Percentiles rank a stretch among this genome's conserved stretches.
Conservation (phyloP, 2,797 vertebrate genomes). For the Eulemur albifrons region DNA sequence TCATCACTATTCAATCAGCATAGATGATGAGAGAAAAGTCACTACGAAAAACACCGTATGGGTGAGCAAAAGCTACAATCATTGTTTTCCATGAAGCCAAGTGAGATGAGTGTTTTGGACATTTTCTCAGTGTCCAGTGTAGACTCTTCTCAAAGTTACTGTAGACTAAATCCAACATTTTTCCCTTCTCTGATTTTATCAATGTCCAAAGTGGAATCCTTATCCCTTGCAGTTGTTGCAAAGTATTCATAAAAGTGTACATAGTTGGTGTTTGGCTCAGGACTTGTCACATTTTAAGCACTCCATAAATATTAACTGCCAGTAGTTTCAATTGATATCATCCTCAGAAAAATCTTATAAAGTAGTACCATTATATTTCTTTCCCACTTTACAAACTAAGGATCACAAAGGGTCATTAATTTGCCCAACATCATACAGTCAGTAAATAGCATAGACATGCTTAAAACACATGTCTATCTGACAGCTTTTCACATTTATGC, state of each 20-base stretch:
- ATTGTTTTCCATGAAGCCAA: background rate
- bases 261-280: background rate
- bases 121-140: background rate
- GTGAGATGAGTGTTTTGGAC: background rate
- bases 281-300: background rate
- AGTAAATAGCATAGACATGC: background rate
- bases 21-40: background rate
- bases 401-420: background rate
- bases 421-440: background rate
- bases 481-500: background rate
- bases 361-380: background rate
- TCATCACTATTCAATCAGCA: background rate
- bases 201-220: background rate
- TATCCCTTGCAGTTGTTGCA: background rate
- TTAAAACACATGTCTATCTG: background rate
- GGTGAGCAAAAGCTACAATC: background rate
- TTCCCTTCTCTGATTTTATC: background rate
- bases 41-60: background rate
- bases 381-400: background rate
- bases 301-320: background rate
- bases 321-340: background rate
- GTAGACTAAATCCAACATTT: background rate
- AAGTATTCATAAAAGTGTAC: background rate
- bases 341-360: background rate
- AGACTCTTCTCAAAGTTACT: background rate